phyloP scores from a whole-genome alignment of 2,113 vertebrate genomes.

The Beaufortia kweichowensis region DNA sequence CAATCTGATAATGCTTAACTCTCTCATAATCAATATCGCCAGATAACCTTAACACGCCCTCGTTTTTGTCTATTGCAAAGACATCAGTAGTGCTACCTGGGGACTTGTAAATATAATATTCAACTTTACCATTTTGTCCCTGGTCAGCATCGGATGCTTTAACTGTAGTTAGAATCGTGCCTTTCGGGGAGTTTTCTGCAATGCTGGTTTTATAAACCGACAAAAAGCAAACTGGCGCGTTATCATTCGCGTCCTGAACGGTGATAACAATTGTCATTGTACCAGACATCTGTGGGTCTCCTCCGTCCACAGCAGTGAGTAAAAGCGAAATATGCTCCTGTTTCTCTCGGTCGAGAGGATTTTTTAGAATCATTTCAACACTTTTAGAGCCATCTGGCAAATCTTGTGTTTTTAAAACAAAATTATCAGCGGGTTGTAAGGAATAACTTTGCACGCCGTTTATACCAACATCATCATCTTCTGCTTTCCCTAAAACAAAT shows the following conservation, averaged over 20 bases:
- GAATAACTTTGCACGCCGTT: constrained; percentile 44
- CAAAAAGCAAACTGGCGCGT: constrained; percentile 43
- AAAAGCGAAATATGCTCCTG: constrained; percentile 31
- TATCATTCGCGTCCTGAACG: constrained; percentile 50
- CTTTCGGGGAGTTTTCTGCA: constrained; percentile 34
- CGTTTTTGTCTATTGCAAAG: constrained; percentile 34
- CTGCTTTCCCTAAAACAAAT: constrained; percentile 35
- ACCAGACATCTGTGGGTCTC: constrained; percentile 43
- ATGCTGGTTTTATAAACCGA: constrained; percentile 39
- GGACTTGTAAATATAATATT: not conserved
- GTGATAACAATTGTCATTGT: constrained; percentile 38
- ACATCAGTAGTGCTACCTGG: not conserved
- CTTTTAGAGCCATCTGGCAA: not conserved
- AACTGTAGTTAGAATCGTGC: constrained; percentile 37
- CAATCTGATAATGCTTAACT: constrained; percentile 30
- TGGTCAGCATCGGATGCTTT: constrained; percentile 44
- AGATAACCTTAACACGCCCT: not conserved
- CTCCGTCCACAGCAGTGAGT: constrained; percentile 42
- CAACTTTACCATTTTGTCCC: constrained; percentile 34
- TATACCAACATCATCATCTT: constrained; percentile 39
- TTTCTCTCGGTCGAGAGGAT: constrained; percentile 41
- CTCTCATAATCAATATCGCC: constrained; percentile 41
- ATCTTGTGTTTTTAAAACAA: constrained; percentile 26
- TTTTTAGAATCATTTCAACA: constrained; percentile 39
- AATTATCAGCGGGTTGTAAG: constrained; percentile 39